These are phyloP conservation scores for Caenorhabditis japonica DNA, from an alignment of 2,888 invertebrate species.

Conservation along the genomic window DNA sequence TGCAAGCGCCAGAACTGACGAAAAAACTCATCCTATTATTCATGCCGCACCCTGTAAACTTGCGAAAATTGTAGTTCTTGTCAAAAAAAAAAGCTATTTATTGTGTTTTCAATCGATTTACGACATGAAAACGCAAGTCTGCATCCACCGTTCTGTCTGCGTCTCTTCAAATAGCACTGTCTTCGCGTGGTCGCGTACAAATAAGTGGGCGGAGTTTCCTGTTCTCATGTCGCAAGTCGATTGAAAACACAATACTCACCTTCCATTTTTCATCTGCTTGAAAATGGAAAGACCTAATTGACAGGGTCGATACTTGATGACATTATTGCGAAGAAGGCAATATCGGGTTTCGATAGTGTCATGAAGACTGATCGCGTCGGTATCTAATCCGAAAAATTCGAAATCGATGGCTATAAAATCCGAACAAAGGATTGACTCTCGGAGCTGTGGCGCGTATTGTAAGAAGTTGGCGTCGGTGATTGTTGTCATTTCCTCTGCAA, in stretches of 20 bases:
- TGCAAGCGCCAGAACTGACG: too few species aligned
- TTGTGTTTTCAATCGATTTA: too few species aligned
- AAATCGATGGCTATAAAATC: constrained; percentile 40
- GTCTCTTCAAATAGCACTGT: too few species aligned
- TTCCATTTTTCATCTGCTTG: constrained; percentile 16
- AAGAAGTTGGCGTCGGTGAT: constrained; percentile 31
- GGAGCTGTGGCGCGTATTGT: constrained; percentile 12
- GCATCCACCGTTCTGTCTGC: too few species aligned
- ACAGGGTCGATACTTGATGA: constrained; percentile 32
- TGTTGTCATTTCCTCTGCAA: too few species aligned
- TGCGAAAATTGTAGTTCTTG: too few species aligned
- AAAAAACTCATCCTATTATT: too few species aligned
- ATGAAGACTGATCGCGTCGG: constrained; percentile 14
- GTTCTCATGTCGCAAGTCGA: background rate
- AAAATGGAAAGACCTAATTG: constrained; percentile 39
- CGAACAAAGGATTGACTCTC: background rate
- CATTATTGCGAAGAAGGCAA: constrained; percentile 12
- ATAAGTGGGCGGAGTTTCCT: too few species aligned
- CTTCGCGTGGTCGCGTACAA: too few species aligned
- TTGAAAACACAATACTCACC: background rate
- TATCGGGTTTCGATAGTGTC: constrained; percentile 25
- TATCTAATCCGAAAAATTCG: constrained; percentile 42
- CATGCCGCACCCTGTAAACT: too few species aligned
- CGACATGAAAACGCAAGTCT: too few species aligned
- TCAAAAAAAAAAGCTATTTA: too few species aligned